Base-by-base conservation (phyloP, 64 coral and sea anemone species). In the Pocillopora damicornis region DNA sequence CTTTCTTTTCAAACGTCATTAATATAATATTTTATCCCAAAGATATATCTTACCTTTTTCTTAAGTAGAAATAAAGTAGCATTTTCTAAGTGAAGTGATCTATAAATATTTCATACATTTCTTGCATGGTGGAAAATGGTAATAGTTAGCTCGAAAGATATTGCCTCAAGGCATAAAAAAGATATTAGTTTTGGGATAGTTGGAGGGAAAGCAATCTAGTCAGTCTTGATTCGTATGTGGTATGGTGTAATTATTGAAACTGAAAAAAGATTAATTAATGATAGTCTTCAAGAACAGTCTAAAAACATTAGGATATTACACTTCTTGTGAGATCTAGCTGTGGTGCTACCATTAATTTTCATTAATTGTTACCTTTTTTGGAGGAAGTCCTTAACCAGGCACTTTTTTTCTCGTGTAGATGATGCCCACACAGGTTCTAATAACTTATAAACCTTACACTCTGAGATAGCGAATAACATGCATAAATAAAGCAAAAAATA, bases 401-500 rank as follows among this genome's bases (percentile, higher is more conserved):
- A 13, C 16, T 63, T 63, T 63, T 15, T 61, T 13, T 17, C 61
- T 63, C 61, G 61, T 63, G 1, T 9, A 51, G 61, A 63, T 63
- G 16, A 63, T 63, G 16, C 12, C 61, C 20, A 30, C 20, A 10
- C 67, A 71, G 25, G 22, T 7, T 20, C 67, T 2, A 71, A 71
- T 71, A 71, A 71, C 3, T 76, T 76, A 37, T 16, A 34, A 38
- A 76, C 13, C 10, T 61, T 61, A 35, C 34, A 35, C 80, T 68
- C 11, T 83, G 35, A 4, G 63, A 22, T 11, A 17, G 17, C 64
- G 36, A 35, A 68, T 85, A 73, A 85, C 71, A 85, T 66, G 80
- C 80, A 85, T 72, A 85, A 85, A 85, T 85, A 85, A 72, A 85
- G 81, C 68, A 65, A 85, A 83, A 85, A 85, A 85, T 85, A 85